Conservation (phyloP, 2,113 vertebrate genomes). For the Ptilorrhoa leucosticta region DNA sequence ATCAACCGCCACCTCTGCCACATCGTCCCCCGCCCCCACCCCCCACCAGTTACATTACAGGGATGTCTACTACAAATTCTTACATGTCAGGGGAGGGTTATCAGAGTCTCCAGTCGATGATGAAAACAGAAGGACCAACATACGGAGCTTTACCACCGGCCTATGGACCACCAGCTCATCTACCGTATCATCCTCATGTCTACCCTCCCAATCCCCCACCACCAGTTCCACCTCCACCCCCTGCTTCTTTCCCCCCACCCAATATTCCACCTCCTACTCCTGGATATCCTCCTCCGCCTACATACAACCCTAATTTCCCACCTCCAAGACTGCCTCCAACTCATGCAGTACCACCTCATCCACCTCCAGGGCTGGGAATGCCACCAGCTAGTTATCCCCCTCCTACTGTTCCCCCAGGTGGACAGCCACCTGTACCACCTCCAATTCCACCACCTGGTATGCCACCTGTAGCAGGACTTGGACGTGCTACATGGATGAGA, state of each 20-base stretch:
- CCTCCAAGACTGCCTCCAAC: conserved; percentile 83
- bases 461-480: conserved; percentile 84
- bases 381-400: conserved; percentile 88
- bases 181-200: conserved; percentile 88
- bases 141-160: conserved; percentile 85
- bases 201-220: conserved; percentile 78
- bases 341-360: conserved; percentile 79
- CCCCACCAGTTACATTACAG: conserved; percentile 89
- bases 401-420: conserved; percentile 85
- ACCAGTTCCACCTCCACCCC: conserved; percentile 71
- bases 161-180: conserved; percentile 82
- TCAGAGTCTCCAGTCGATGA: conserved; percentile 95
- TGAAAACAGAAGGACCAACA: conserved; percentile 92
- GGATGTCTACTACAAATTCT: conserved; percentile 93
- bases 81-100: conserved; percentile 96
- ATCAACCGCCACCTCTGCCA: conserved; percentile 88
- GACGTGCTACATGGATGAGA: conserved; percentile 93
- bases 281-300: conserved; percentile 83
- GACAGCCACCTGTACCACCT: conserved; percentile 88
- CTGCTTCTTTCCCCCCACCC: conserved; percentile 77
- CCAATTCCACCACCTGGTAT: conserved; percentile 89
- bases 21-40: conserved; percentile 88
- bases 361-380: conserved; percentile 85
- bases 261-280: conserved; percentile 83
- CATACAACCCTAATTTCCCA: conserved; percentile 86